Evolutionary conservation across 1,140 invertebrate genomes (phyloP).

Genomic region (Aphidius ervi): DNA sequence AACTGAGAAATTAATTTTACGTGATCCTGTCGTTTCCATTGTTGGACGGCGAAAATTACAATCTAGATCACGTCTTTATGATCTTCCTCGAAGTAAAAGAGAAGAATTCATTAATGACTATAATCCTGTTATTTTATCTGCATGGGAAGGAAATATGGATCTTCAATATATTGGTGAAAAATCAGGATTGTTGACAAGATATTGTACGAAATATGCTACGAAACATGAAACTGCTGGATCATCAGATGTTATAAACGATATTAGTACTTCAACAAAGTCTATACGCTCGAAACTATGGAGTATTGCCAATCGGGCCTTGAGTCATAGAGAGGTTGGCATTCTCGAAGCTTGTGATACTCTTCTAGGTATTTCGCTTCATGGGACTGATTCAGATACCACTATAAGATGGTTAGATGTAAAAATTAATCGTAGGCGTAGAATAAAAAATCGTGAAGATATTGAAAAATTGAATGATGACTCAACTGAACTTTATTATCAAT

Average conservation of each 20-base stretch:
- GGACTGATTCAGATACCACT: slow-evolving; percentile 28
- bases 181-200: slow-evolving; percentile 23
- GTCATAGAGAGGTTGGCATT: slow-evolving; percentile 28
- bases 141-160: slow-evolving; percentile 28
- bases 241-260: slow-evolving; percentile 23
- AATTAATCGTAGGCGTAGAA: slow-evolving; percentile 23
- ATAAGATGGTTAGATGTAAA: slow-evolving; percentile 33
- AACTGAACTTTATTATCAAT: slow-evolving; percentile 27
- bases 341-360: slow-evolving; percentile 28
- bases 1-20: slow-evolving; percentile 28
- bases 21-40: slow-evolving; percentile 29
- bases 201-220: slow-evolving; percentile 31
- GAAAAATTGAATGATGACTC: slow-evolving; percentile 18
- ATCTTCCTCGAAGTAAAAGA: slow-evolving; percentile 31
- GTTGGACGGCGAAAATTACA: slow-evolving; percentile 29
- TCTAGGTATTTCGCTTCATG: slow-evolving; percentile 25
- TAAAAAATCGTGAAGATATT: slow-evolving; percentile 26
- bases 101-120: slow-evolving; percentile 30
- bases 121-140: slow-evolving; percentile 13
- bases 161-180: slow-evolving; percentile 29
- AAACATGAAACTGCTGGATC: slow-evolving; percentile 28
- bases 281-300: slow-evolving; percentile 24
- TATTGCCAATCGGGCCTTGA: slow-evolving; percentile 25
- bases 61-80: slow-evolving; percentile 33
- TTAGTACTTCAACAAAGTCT: slow-evolving; percentile 25